Percentiles rank a stretch among this genome's conserved stretches.
Conservation (phyloP, 2,797 vertebrate genomes). For the Hipposideros larvatus region DNA sequence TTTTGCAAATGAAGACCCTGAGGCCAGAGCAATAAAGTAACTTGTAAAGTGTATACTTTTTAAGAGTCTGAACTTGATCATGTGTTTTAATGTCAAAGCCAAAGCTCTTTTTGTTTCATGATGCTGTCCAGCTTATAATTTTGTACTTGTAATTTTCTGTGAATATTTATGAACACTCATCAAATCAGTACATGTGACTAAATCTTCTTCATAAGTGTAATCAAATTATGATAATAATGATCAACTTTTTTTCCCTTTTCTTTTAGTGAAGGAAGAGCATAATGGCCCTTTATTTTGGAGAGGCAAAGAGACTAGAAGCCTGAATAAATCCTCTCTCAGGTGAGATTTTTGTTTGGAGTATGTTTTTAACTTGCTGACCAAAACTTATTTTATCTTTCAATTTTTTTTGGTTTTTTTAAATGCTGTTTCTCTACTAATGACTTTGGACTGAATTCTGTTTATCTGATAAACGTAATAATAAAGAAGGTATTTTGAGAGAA, state of each 20-base stretch:
- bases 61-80: background rate
- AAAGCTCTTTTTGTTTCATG: background rate
- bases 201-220: background rate
- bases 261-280: constrained; percentile 69
- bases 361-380: constrained; percentile 34
- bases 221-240: constrained; percentile 44
- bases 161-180: background rate
- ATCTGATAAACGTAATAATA: background rate
- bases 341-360: constrained; percentile 54
- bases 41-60: background rate
- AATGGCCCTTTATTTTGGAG: constrained; percentile 45
- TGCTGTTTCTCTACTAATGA: background rate
- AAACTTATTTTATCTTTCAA: constrained; percentile 15
- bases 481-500: background rate
- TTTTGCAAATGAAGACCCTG: constrained; percentile 18
- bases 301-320: constrained; percentile 28
- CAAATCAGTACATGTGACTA: background rate
- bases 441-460: background rate
- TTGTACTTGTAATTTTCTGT: constrained; percentile 1
- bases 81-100: background rate
- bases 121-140: background rate
- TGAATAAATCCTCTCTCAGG: constrained; percentile 61
- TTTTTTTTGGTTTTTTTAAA: background rate
- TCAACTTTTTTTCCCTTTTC: background rate
- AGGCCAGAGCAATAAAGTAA: background rate